Base-by-base conservation (phyloP, 2,113 vertebrate species). In the Danionella cerebrum region DNA sequence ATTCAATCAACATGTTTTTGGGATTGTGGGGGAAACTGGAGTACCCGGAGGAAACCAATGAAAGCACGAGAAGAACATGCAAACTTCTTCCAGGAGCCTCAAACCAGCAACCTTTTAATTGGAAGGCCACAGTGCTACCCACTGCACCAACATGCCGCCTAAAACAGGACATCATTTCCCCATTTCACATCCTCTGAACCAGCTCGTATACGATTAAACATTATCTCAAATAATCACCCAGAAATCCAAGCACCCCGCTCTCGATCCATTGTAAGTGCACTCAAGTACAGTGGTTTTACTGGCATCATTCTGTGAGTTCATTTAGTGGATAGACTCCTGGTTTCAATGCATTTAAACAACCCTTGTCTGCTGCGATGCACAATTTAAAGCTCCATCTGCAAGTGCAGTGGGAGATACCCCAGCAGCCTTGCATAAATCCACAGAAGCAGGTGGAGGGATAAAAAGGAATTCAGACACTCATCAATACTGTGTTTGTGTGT, bases 291-390 rank as follows among this genome's bases (percentile, higher is more conserved):
- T 67, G 53, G 80, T 78, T 79, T 82, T 79, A 79, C 47, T 70
- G 53, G 65, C 33, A n/a, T 12, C 14, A 22, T 44, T 59, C 70
- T 57, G 39, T 75, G 58, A 75, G 62, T 74, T 82, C 78, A 79
- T 82, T 78, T 78, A 78, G 69, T 70, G 71, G 64, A 81, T 71
- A 71, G 69, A 57, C 59, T 70, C 64, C 39, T 31, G 62, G 73
- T 78, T 82, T 68, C 76, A 78, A 78, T 76, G 80, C 78, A 79
- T 82, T 80, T 82, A 79, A 82, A 79, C 76, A 76, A 76, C 80
- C 75, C 33, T 60, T 73, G 63, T 54, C 38, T 41, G 67, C 55
- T 54, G 68, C 14, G 48, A 29, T 68, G 41, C 55, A 78, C 71
- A 82, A 76, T 80, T 82, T 80, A 77, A 68, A 72, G 70, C 70